Evolutionary conservation across 2,113 vertebrate genomes (phyloP).

Genomic region (Ochotona curzoniae): DNA sequence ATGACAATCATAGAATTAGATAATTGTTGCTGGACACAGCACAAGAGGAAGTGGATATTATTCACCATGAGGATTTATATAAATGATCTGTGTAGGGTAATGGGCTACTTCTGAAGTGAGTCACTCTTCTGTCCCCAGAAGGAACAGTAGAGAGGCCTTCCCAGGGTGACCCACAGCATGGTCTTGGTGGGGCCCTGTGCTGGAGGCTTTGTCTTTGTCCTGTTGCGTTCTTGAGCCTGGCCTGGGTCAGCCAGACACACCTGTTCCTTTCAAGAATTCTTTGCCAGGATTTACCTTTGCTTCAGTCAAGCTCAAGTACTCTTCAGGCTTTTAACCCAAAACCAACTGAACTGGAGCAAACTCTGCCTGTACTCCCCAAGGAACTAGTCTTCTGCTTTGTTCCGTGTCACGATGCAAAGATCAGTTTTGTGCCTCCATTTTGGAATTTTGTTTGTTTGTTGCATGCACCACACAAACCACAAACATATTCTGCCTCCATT

Average conservation of each 20-base stretch:
- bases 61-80: neutral
- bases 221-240: neutral
- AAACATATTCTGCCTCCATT: neutral
- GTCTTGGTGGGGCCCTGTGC: neutral
- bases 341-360: neutral
- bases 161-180: neutral
- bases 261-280: too few species aligned
- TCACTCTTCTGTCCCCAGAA: neutral
- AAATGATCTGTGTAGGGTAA: neutral
- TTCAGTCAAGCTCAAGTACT: neutral
- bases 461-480: neutral
- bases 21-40: too few species aligned
- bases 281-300: neutral
- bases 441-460: neutral
- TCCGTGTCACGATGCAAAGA: neutral
- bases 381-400: neutral
- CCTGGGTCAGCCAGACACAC: neutral
- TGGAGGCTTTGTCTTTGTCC: too few species aligned
- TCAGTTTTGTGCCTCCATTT: too few species aligned
- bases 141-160: rapidly evolving
- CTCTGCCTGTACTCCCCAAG: rapidly evolving
- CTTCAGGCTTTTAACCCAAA: neutral
- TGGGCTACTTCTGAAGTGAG: neutral
- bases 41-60: neutral
- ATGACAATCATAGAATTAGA: neutral